Base-by-base conservation (phyloP, 2,113 vertebrate species). In the Budorcas taxicolor region DNA sequence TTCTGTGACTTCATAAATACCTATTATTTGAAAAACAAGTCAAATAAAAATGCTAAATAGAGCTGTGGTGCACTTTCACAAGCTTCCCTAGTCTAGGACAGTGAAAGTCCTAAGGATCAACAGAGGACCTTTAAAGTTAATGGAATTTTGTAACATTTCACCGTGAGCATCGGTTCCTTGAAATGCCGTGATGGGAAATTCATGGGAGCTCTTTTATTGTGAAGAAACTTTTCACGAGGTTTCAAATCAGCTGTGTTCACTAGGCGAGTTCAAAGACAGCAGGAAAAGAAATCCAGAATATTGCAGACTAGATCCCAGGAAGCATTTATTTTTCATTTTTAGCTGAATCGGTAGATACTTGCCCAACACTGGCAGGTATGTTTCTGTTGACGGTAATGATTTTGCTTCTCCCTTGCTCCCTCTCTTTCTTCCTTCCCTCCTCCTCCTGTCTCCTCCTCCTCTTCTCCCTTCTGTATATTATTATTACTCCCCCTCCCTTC, bases 111-210 rank as follows among this genome's bases (percentile, higher is more conserved):
- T 91, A 60, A 64, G 97, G 98, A 84, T 92, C 64, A 62, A 13
- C 95, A 67, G 23, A 27, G 64, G 96, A 85, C 97, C 97, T 98
- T 98, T 97, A 85, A 97, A 96, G 89, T 97, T 97, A 98, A 97
- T 93, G 93, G 96, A 88, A 97, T 81, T 92, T 40, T 92, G 95
- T 95, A 64, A 86, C 29, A 3, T 97, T 98, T 97, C 84, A 60
- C 27, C 27, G 10, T 87, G 80, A 97, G 31, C 82, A 2, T 98
- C 97, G 85, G 94, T 97, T 96, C 81, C 88, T 97, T 76, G 90
- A 97, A 97, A 89, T 5, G 71, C 74, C 58, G 60, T 33, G 81
- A 96, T 81, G 57, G 93, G 81, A 86, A 53, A 67, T 87, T 93
- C 93, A 81, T 43, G 47, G 93, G 57, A 97, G 82, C 53, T 95